Evolutionary conservation across 2,113 vertebrate species (phyloP).

Genomic region (Ascaphus truei): DNA sequence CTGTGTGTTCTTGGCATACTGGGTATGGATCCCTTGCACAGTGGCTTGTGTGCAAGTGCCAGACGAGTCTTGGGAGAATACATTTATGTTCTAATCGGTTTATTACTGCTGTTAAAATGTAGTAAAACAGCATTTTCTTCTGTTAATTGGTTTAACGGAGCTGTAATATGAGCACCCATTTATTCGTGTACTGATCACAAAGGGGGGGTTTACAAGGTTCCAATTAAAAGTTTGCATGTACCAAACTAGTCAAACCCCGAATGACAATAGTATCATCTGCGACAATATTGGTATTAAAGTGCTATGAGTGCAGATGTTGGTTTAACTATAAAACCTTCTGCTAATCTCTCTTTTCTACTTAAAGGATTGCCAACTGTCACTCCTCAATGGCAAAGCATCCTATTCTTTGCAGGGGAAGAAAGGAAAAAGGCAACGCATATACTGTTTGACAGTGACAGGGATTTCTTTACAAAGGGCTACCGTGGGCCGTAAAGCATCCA

Average conservation of each 20-base stretch:
- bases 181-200: slow-evolving; percentile 6
- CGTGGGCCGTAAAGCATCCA: too few relatives aligned
- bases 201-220: slow-evolving; percentile 16
- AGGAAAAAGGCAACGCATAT: too few relatives aligned
- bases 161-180: background rate
- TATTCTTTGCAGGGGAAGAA: background rate
- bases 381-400: background rate
- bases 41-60: background rate
- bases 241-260: slow-evolving; percentile 4
- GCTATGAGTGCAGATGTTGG: background rate
- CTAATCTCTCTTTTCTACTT: background rate
- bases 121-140: slow-evolving; percentile 26
- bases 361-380: background rate
- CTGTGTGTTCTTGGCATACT: too few relatives aligned
- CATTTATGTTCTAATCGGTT: slow-evolving; percentile 13
- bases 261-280: slow-evolving; percentile 18
- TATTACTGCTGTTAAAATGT: slow-evolving; percentile 20
- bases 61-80: slow-evolving; percentile 19
- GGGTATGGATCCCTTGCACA: too few relatives aligned
- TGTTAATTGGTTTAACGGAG: slow-evolving; percentile 20
- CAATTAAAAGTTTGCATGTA: slow-evolving; percentile 17
- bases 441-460: too few relatives aligned
- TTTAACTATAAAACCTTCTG: slow-evolving; percentile 7
- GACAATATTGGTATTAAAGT: slow-evolving; percentile 4
- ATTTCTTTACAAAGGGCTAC: too few relatives aligned